Evolutionary conservation across 2,888 invertebrate species (phyloP), one percentile per base, ranked within the genome.

Genomic region (Copidosoma aretas): DNA sequence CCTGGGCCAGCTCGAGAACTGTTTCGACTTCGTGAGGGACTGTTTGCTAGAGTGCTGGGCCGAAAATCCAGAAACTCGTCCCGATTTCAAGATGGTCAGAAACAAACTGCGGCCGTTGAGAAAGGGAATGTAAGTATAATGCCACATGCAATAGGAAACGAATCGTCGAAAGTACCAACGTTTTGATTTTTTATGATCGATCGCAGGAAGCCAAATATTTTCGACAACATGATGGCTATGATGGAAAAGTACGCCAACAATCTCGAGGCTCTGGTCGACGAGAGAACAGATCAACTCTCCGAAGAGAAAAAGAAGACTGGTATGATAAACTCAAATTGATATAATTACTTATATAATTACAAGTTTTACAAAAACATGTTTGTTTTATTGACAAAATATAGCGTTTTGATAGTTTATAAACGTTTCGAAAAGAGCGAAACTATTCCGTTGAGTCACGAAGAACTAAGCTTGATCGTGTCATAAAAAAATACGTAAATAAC

Each of bases 181-280:
- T 32, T 32, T 32, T 32, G 4, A 32, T 32, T 32, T 32, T 3
- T 32, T 24, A 24, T 60, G 12, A n/a, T 25, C 67, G 66, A n/a
- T 58, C 71, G 21, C 79, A 95, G 94, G 92, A 93, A 95, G 84
- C 91, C 94, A 21, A 97, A 97, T 84, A 97, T 98, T 77, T 94
- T 97, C 78, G 98, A 98, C 84, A 97, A 97, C 81, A 97, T 98
- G 95, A 94, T 97, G 88, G 93, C 93, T 0, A 95, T 97, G 90
- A 95, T 98, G 95, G 97, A 97, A 83, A 95, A 96, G 80, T 97
- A 98, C 81, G 95, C 97, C 15, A 96, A 93, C 79, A 97, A 97
- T 84, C 87, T 98, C 77, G 97, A 98, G 84, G 94, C 91, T 0
- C 86, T 97, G 2, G 97, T 98, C 0, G 95, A 96, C 79, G 97